These are phyloP conservation scores for Catharus ustulatus DNA, from an alignment of 2,797 vertebrate species.

Conservation along the genomic window DNA sequence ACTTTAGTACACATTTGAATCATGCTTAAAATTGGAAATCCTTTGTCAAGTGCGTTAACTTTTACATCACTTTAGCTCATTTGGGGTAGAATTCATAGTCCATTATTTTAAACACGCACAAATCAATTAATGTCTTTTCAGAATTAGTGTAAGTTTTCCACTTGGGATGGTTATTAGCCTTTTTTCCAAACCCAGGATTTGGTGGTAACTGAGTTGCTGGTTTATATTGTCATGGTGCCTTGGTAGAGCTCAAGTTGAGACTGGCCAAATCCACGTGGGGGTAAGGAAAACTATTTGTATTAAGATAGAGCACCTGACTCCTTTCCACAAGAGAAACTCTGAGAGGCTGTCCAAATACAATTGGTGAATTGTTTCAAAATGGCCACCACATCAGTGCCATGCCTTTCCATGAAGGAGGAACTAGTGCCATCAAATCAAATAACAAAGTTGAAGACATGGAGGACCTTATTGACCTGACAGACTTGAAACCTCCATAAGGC, in stretches of 20 bases:
- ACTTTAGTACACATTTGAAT: not conserved
- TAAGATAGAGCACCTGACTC: not conserved
- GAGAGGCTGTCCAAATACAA: not conserved
- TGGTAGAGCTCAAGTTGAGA: not conserved
- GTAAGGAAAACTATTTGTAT: not conserved
- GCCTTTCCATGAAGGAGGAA: not conserved
- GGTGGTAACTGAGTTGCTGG: not conserved
- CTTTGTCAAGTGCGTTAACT: not conserved
- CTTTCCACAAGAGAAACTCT: not conserved
- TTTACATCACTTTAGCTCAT: not conserved
- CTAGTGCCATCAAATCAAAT: not conserved
- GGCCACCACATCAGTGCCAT: not conserved
- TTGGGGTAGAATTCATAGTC: not conserved
- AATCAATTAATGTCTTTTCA: not conserved
- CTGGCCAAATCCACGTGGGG: not conserved
- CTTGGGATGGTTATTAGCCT: not conserved
- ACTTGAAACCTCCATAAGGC: not conserved
- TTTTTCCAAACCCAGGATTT: not conserved
- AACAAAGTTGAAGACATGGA: not conserved
- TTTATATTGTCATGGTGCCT: not conserved
- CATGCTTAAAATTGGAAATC: not conserved
- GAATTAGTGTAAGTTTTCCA: not conserved
- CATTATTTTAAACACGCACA: not conserved
- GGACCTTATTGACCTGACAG: not conserved
- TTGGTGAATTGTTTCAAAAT: not conserved